A percentile compares a stretch with the other conserved stretches of the same genome.
phyloP scores from a whole-genome alignment of 2,113 vertebrate genomes.

The Desmodus rotundus region DNA sequence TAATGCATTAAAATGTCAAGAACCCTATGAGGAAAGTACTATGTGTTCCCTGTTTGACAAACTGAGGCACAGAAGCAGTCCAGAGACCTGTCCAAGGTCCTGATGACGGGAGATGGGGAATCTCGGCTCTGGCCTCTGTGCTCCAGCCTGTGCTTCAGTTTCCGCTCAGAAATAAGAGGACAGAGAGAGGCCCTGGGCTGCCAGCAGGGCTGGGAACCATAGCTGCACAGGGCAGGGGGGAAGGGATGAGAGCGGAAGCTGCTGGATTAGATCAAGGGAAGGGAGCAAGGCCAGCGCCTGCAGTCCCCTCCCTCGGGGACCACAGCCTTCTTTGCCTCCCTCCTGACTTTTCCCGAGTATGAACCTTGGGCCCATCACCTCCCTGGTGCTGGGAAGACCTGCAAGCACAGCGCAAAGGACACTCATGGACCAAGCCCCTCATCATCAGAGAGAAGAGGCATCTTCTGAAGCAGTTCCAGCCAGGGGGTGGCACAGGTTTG shows the following conservation, averaged over 20 bases:
- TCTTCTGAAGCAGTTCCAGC: neutral
- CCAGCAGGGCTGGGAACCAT: neutral
- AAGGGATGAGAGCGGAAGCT: constrained; percentile 36
- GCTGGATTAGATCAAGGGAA: neutral
- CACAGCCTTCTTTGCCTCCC: neutral
- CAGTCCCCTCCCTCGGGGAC: neutral
- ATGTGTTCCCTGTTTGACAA: neutral
- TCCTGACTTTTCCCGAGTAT: accelerated
- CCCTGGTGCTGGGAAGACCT: neutral
- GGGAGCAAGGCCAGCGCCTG: neutral
- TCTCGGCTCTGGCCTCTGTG: neutral
- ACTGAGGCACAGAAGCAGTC: neutral
- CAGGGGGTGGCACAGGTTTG: neutral
- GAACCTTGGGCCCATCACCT: neutral
- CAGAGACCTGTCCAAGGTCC: constrained; percentile 51
- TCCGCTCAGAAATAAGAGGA: neutral
- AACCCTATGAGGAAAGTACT: neutral
- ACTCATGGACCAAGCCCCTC: neutral
- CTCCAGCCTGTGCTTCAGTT: neutral
- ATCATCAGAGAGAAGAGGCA: neutral
- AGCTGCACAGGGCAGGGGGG: constrained; percentile 49
- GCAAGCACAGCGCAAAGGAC: neutral
- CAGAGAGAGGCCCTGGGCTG: neutral
- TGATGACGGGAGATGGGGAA: neutral
- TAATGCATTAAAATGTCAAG: neutral